Base-by-base conservation (phyloP, 2,888 invertebrate genomes). In the Erpobdella octoculata region DNA sequence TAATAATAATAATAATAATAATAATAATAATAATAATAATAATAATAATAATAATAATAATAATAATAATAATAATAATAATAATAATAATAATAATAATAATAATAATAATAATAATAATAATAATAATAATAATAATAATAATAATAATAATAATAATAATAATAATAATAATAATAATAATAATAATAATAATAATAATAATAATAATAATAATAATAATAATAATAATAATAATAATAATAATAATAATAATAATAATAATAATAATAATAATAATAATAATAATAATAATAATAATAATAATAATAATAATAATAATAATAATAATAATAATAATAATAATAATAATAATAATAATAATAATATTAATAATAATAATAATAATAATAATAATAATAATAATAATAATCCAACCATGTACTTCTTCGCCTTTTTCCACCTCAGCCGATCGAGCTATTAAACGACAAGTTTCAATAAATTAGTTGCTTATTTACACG, bases 361-460 rank as follows among this genome's bases (percentile, higher is more conserved):
- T 59, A 59, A 28, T 59, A 59, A 28, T 46, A 59, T n/a, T 59
- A 59, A 28, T 59, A 59, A 28, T 59, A 15, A 28, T 59, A 59
- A 28, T n/a, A 59, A 28, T 59, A 59, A 21, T 15, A 15, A 9
- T 15, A 59, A 9, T 59, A 59, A 9, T n/a, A 28, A 59, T 59
- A 59, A 59, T 25, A 15, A 59, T 15, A 9, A 9, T 61, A 18
- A 61, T 31, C 28, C 18, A 9, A 59, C 8, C 59, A 12, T 28
- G 21, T 15, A n/a, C 21, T 9, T 59, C 12, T 28, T 15, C 21
- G 33, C 62, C 33, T 35, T 31, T 21, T 36, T 62, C 36, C 33
- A 8, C 33, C 31, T 62, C 36, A 28, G 62, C 36, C 21, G 53
- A 9, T 53, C 28, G 21, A 53, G 21, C 53, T 53, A n/a, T n/a